These are phyloP conservation scores for Cephalopachus bancanus DNA, from an alignment of 2,797 vertebrate genomes.

Conservation along the genomic window DNA sequence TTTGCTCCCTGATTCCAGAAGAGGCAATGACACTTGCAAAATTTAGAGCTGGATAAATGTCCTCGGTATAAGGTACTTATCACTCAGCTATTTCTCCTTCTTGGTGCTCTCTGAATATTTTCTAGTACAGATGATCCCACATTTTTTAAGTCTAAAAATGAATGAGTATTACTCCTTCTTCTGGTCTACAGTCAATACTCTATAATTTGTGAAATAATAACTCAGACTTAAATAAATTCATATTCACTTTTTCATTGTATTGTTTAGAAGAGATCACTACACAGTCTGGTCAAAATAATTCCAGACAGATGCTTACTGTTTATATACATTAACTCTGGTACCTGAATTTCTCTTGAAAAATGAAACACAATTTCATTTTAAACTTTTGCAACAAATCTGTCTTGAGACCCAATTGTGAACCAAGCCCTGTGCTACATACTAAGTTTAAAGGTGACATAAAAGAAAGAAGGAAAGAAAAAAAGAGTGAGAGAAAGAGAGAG, in stretches of 20 bases:
- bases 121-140: not conserved
- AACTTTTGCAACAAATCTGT: not conserved
- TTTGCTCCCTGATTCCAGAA: not conserved
- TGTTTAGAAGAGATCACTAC: too few species aligned
- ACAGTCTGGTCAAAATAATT: not conserved
- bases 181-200: not conserved
- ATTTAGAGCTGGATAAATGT: not conserved
- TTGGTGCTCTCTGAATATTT: not conserved
- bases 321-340: not conserved
- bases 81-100: not conserved
- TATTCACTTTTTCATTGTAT: not conserved
- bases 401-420: not conserved
- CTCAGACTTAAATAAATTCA: not conserved
- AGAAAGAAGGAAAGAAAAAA: not conserved
- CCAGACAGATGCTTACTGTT: not conserved
- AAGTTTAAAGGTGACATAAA: not conserved
- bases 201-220: not conserved
- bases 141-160: not conserved
- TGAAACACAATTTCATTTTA: not conserved
- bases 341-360: not conserved
- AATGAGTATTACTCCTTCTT: not conserved
- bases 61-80: not conserved
- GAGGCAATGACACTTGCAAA: not conserved
- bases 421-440: not conserved
- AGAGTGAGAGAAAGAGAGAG: not conserved